phyloP scores from a whole-genome alignment of 2,113 vertebrate species.

The Chloroceryle aenea region DNA sequence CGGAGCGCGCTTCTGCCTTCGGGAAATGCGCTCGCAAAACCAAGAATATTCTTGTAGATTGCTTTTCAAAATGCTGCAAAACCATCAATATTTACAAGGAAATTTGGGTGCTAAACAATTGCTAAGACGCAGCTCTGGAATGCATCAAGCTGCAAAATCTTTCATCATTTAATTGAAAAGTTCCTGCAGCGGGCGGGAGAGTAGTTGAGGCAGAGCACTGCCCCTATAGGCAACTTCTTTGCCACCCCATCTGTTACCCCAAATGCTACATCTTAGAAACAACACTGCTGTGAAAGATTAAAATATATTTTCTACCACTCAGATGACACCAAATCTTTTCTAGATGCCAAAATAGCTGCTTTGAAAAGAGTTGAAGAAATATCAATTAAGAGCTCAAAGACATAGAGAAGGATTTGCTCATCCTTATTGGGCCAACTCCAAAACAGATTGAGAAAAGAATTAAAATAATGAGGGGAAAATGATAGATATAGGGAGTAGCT shows the following conservation, averaged over 20 bases:
- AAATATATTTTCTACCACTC: constrained; percentile 89
- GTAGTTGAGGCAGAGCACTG: constrained; percentile 84
- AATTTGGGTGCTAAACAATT: constrained; percentile 73
- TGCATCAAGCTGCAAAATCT: constrained; percentile 81
- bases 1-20: background rate
- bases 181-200: constrained; percentile 85
- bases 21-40: background rate
- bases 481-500: constrained; percentile 77
- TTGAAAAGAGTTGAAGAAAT: constrained; percentile 89
- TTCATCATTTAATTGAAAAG: constrained; percentile 84
- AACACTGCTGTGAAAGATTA: constrained; percentile 88
- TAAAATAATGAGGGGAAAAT: constrained; percentile 84
- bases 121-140: constrained; percentile 76
- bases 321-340: constrained; percentile 88
- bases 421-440: constrained; percentile 86
- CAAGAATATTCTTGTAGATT: constrained; percentile 7
- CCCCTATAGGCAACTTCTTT: constrained; percentile 87
- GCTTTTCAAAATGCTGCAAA: constrained; percentile 58
- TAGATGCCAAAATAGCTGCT: constrained; percentile 89
- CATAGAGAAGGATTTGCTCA: constrained; percentile 86
- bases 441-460: constrained; percentile 83
- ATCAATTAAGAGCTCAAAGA: constrained; percentile 88
- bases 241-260: constrained; percentile 88
- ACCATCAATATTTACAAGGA: constrained; percentile 70
- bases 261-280: constrained; percentile 88